Evolutionary conservation across 2,888 invertebrate genomes (phyloP), one percentile per base, ranked within the genome.

Genomic region (Silvanus unidentatus): DNA sequence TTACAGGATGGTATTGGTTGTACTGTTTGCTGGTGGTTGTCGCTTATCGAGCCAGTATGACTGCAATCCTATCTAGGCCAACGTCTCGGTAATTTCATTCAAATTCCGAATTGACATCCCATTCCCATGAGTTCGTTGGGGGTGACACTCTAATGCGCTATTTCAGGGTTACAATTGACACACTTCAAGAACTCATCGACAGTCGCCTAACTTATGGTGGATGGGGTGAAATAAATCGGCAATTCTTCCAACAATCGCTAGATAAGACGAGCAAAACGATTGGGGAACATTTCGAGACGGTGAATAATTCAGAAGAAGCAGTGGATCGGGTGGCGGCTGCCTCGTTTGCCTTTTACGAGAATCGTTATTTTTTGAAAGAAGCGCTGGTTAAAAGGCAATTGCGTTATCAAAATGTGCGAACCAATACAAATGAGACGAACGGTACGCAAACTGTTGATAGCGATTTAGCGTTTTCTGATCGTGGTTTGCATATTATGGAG

Each of bases 1-100:
- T 91, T 10, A 88, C 89, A 1, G 90, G 91, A 0, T 90, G 88
- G 84, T 91, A 89, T 71, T 91, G 89, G 89, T 68, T 90, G 1
- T 92, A 89, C 64, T 87, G 87, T 60, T 81, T 89, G 48, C 73
- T 90, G 2, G 76, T 90, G 3, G 85, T 86, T 0, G 87, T 88
- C 0, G 80, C 86, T 0, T 92, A 92, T 65, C 73, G 85, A 60
- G 90, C 90, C 0, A 89, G 88, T 58, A 84, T 91, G 79, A 90
- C 89, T 0, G 89, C 90, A 0, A 87, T 88, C 42, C 72, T 91
- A 38, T 87, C 90, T 0, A 85, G 84, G 66, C 89, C 90, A 16
- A 77, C 81, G 0, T 82, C 84, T 9, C 79, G 78, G 83, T 82
- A 69, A 61, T 54, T 45, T 8, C 8, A 22, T 22, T 22, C 22